Evolutionary conservation across 2,113 vertebrate genomes (phyloP).

Genomic region (Leptosomus discolor): DNA sequence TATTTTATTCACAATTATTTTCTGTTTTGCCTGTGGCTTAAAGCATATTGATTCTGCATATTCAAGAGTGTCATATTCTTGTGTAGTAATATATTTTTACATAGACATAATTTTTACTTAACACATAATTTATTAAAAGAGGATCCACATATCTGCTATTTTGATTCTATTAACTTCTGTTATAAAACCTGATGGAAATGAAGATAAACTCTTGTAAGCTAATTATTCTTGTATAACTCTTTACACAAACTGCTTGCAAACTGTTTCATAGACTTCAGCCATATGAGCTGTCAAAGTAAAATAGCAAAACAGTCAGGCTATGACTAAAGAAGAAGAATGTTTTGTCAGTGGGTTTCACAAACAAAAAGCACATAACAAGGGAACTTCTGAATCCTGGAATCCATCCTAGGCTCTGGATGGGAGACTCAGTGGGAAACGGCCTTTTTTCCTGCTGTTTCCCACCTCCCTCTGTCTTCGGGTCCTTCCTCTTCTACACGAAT

Average conservation of each 20-base stretch:
- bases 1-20: not conserved
- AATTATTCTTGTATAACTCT: not conserved
- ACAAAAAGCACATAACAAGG: not conserved
- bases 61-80: not conserved
- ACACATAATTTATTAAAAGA: not conserved
- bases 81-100: not conserved
- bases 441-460: not conserved
- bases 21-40: not conserved
- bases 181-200: not conserved
- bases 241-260: not conserved
- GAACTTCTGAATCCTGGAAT: not conserved
- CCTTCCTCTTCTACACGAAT: not conserved
- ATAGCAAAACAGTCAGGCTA: not conserved
- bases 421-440: not conserved
- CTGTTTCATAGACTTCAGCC: not conserved
- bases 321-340: not conserved
- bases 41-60: not conserved
- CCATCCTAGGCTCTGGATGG: not conserved
- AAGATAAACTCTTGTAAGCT: not conserved
- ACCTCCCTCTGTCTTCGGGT: not conserved
- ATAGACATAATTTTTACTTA: not conserved
- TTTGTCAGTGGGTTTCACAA: not conserved
- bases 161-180: not conserved
- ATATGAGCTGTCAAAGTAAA: not conserved
- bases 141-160: not conserved